Conservation (phyloP, 2,888 invertebrate species). For the Malthinus seriepunctatus region DNA sequence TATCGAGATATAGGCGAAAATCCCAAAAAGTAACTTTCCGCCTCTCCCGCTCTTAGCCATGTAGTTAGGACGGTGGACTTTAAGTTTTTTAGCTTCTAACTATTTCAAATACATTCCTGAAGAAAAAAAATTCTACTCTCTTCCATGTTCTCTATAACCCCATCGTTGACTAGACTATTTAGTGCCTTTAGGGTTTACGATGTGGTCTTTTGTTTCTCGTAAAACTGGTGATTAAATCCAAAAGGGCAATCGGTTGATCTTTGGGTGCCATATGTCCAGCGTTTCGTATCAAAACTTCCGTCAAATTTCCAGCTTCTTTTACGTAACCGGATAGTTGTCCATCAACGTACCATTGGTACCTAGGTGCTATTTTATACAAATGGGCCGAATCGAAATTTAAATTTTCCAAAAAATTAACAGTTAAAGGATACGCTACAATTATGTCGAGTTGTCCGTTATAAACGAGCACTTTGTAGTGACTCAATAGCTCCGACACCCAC, state of each 20-base stretch:
- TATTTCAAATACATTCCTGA: too few relatives aligned
- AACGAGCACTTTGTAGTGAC: constrained; percentile 73
- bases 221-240: constrained; percentile 72
- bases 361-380: constrained; percentile 66
- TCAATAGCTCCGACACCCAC: constrained; percentile 69
- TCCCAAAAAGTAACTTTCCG: too few relatives aligned
- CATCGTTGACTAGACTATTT: too few relatives aligned
- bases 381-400: constrained; percentile 69
- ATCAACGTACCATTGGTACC: constrained; percentile 71
- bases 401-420: constrained; percentile 74
- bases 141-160: too few relatives aligned
- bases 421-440: constrained; percentile 85
- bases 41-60: too few relatives aligned
- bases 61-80: too few relatives aligned
- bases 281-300: constrained; percentile 74
- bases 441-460: constrained; percentile 93
- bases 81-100: too few relatives aligned
- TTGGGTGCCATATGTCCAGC: constrained; percentile 83
- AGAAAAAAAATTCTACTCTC: too few relatives aligned
- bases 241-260: constrained; percentile 78
- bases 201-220: constrained; percentile 50
- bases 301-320: constrained; percentile 70
- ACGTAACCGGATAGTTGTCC: constrained; percentile 75
- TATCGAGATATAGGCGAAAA: too few relatives aligned
- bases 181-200: too few relatives aligned